Conservation (phyloP, 2,797 vertebrate species). For the Hemibagrus guttatus region DNA sequence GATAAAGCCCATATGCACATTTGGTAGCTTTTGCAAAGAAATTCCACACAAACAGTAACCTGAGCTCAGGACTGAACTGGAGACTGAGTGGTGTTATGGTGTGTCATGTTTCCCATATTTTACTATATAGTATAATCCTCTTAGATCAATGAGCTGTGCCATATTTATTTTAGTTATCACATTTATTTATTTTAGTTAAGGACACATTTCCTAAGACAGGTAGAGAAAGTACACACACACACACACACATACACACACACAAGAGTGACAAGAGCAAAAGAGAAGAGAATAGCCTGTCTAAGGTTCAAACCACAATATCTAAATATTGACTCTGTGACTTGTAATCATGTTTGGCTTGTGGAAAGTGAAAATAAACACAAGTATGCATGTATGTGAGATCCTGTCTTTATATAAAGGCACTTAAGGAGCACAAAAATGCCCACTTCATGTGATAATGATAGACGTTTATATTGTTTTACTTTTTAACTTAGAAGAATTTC, state of each 20-base stretch:
- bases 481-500: background rate
- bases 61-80: background rate
- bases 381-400: slow-evolving; percentile 46
- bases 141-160: background rate
- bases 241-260: background rate
- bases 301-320: slow-evolving; percentile 69
- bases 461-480: background rate
- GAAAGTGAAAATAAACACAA: slow-evolving; percentile 73
- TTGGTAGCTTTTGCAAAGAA: background rate
- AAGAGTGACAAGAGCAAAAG: slow-evolving; percentile 50
- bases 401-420: slow-evolving; percentile 30
- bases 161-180: background rate
- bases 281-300: slow-evolving; percentile 60
- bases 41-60: background rate
- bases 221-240: background rate
- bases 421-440: slow-evolving; percentile 15
- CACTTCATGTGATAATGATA: background rate
- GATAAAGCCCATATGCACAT: background rate
- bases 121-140: background rate
- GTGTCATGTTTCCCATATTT: background rate
- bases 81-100: background rate
- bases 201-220: too few relatives aligned
- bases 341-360: slow-evolving; percentile 72
- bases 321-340: slow-evolving; percentile 77
- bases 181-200: too few relatives aligned